Conservation (phyloP, 2,113 vertebrate species). For the Mola mola region DNA sequence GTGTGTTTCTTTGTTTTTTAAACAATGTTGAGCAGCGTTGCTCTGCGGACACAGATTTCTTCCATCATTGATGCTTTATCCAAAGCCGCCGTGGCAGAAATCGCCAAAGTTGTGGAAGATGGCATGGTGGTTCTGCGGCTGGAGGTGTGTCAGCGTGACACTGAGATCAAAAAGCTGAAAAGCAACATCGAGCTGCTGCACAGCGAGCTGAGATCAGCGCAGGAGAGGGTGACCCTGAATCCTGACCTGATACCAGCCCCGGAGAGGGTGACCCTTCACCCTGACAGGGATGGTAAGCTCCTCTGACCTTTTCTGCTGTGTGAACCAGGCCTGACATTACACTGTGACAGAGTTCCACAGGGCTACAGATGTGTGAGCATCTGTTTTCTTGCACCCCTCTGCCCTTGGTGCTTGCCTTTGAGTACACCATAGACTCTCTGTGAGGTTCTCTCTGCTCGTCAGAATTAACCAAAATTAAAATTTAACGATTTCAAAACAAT, state of each 20-base stretch:
- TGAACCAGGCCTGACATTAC: too few relatives aligned
- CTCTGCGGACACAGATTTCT: slow-evolving; percentile 70
- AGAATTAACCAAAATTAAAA: too few relatives aligned
- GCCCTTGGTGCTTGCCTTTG: too few relatives aligned
- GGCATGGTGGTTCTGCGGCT: slow-evolving; percentile 71
- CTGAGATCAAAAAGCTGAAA: slow-evolving; percentile 71
- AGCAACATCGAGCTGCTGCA: slow-evolving; percentile 68
- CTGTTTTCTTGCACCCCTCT: too few relatives aligned
- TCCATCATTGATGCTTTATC: slow-evolving; percentile 70
- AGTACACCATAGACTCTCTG: too few relatives aligned
- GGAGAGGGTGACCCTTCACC: background rate
- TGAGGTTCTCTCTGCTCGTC: too few relatives aligned
- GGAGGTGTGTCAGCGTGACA: slow-evolving; percentile 70
- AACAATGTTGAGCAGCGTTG: slow-evolving; percentile 64
- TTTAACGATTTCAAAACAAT: too few relatives aligned
- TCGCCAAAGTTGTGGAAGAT: slow-evolving; percentile 74
- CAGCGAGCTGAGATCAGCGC: slow-evolving; percentile 57
- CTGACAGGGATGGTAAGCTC: slow-evolving; percentile 20
- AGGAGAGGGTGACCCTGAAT: slow-evolving; percentile 16
- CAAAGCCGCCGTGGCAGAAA: slow-evolving; percentile 71
- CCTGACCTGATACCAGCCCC: background rate
- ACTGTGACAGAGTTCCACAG: too few relatives aligned
- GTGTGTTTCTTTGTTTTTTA: background rate
- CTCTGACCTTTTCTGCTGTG: too few relatives aligned
- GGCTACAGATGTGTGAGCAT: too few relatives aligned